Base-by-base conservation (phyloP, 2,888 invertebrate genomes). In the Sthenelais limicola region DNA sequence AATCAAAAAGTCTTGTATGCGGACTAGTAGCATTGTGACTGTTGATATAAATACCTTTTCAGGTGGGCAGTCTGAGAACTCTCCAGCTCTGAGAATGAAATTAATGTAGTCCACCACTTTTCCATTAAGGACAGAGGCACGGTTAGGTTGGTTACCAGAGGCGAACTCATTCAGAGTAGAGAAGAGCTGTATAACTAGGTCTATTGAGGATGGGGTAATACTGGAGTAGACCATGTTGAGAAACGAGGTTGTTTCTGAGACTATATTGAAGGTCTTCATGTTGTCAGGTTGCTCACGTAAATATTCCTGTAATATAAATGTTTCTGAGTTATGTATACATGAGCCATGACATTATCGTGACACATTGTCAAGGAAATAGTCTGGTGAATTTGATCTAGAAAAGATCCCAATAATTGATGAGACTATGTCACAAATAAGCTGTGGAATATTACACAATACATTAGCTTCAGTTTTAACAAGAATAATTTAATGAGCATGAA, bases 101-200 rank as follows among this genome's bases (percentile, higher is more conserved):
- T 88, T 88, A 79, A 88, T 85, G 78, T 85, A 88, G 78, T 88
- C 87, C 33, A 88, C 85, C 26, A 87, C 83, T 72, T 87, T 87
- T 77, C 86, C 84, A 81, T 85, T 86, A 72, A 86, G 83, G 62
- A 87, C 84, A 21, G 85, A 85, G 18, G 82, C 78, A 18, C 87
- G 75, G 78, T 87, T 87, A 48, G 84, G 84, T 77, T 87, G 86
- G 77, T 87, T 86, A 1, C 87, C 87, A 35, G 85, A 84, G 24
- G 84, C 83, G 72, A 86, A 85, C 75, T 88, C 87, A 58, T 85
- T 86, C 80, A 87, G 83, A 1, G 87, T 85, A 70, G 84, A 82
- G 77, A 88, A 87, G 38, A 87, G 79, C 73, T 88, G 87, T 12
- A 84, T 86, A 58, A 85, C 82, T 68, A 88, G 79, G 52, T 84